phyloP scores from a whole-genome alignment of 1,140 invertebrate species.

The Drosophila nasuta region DNA sequence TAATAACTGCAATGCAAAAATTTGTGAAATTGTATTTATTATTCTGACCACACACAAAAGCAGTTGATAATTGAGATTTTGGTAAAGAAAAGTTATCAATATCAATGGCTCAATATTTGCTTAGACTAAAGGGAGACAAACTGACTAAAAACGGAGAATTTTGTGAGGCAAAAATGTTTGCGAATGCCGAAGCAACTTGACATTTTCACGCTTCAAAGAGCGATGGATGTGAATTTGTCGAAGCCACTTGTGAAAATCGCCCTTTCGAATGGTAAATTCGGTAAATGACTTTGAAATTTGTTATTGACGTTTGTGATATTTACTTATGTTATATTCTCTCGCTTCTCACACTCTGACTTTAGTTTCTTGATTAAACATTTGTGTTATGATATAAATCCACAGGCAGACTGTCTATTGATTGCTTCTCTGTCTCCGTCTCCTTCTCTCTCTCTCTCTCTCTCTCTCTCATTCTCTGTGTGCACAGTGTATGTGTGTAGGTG shows the following conservation, averaged over 20 bases:
- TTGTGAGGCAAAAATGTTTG: slow-evolving; percentile 49
- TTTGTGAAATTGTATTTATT: slow-evolving; percentile 1
- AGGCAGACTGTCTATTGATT: not conserved
- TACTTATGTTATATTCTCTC: slow-evolving; percentile 69
- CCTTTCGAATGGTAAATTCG: slow-evolving; percentile 31
- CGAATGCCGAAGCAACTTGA: slow-evolving; percentile 73
- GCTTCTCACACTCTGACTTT: slow-evolving; percentile 28
- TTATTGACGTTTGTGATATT: slow-evolving; percentile 11
- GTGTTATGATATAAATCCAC: slow-evolving; percentile 71
- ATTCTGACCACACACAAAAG: not conserved
- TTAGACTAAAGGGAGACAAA: slow-evolving; percentile 10
- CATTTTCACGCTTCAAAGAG: slow-evolving; percentile 71
- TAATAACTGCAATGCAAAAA: not conserved
- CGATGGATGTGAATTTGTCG: slow-evolving; percentile 43
- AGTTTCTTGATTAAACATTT: slow-evolving; percentile 77
- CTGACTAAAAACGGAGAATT: slow-evolving; percentile 15
- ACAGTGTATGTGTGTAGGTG: slow-evolving; percentile 27
- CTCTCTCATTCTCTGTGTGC: not conserved
- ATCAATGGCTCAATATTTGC: not conserved
- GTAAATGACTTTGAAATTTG: slow-evolving; percentile 6
- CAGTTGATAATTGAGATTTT: slow-evolving; percentile 70
- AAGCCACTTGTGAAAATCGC: slow-evolving; percentile 12
- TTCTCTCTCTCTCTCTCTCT: too few species aligned
- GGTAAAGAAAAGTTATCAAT: slow-evolving; percentile 18
- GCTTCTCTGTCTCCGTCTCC: not conserved